Percentiles rank a stretch among this genome's conserved stretches.
Evolutionary conservation across 2,797 vertebrate species (phyloP).

Genomic region (Premnoplex brunnescens): DNA sequence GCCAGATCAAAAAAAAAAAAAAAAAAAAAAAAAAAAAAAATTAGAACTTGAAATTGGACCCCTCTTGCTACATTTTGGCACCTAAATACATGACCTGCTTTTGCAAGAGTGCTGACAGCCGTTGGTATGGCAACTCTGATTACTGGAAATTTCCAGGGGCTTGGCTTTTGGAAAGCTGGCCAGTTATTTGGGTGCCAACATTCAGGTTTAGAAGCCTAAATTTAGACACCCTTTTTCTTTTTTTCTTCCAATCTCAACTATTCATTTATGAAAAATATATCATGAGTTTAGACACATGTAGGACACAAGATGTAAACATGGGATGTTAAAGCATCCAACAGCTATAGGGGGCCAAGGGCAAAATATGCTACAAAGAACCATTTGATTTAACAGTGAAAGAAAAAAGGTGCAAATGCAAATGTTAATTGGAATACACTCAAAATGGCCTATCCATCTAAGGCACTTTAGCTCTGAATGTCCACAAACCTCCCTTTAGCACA

Average conservation of each 20-base stretch:
- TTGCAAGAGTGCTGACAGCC: constrained; percentile 57
- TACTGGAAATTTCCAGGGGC: constrained; percentile 67
- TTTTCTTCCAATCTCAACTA: not conserved
- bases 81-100: constrained; percentile 57
- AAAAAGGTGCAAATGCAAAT: not conserved
- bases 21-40: not conserved
- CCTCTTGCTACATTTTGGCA: constrained; percentile 56
- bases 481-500: not conserved
- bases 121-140: constrained; percentile 64
- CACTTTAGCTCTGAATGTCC: not conserved
- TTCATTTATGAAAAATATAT: constrained; percentile 16
- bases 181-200: constrained; percentile 40
- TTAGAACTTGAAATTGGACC: constrained; percentile 31
- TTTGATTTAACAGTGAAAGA: not conserved
- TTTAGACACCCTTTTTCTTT: not conserved
- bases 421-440: not conserved
- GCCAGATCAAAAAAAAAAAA: not conserved
- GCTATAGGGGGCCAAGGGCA: not conserved
- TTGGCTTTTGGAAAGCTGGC: constrained; percentile 58
- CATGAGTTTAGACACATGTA: constrained; percentile 7
- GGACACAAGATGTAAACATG: not conserved
- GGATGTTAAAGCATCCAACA: not conserved
- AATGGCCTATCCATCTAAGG: not conserved
- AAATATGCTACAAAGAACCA: not conserved
- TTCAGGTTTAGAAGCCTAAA: constrained; percentile 39